Conservation (phyloP, 2,888 invertebrate species). For the Melanchra persicariae region DNA sequence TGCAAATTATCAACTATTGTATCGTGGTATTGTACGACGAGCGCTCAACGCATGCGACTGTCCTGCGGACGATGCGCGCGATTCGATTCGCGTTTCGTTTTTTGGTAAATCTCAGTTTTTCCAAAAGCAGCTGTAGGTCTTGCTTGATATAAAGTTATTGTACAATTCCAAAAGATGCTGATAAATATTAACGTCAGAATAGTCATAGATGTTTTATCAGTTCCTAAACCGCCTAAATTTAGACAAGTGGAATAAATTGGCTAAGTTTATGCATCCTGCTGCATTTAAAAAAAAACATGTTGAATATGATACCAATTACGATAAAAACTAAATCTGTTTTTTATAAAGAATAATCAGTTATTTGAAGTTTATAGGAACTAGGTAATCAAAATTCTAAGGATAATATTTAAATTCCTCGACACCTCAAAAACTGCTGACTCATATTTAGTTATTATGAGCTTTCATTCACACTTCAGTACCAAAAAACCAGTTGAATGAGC, state of each 20-base stretch:
- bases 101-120: constrained; percentile 79
- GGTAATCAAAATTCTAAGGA: constrained; percentile 56
- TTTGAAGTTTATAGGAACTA: constrained; percentile 9
- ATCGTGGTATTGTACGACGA: constrained; percentile 80
- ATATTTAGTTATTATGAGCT: constrained; percentile 77
- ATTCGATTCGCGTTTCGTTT: constrained; percentile 84
- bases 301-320: background rate
- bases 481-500: constrained; percentile 79
- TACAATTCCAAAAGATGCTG: constrained; percentile 34
- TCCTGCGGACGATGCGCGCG: constrained; percentile 79
- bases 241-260: background rate
- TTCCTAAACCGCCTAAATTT: constrained; percentile 7
- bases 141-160: constrained; percentile 56
- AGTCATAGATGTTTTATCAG: constrained; percentile 11
- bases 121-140: constrained; percentile 80
- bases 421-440: constrained; percentile 74
- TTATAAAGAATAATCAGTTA: constrained; percentile 17
- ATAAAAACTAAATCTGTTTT: constrained; percentile 8
- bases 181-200: constrained; percentile 4
- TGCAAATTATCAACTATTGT: constrained; percentile 89
- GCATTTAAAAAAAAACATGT: background rate
- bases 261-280: background rate
- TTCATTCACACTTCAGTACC: constrained; percentile 76
- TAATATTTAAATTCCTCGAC: constrained; percentile 57
- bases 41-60: constrained; percentile 78